Evolutionary conservation across 1,140 invertebrate genomes (phyloP), one percentile per base, ranked within the genome.

Genomic region (Euglossa dilemma): DNA sequence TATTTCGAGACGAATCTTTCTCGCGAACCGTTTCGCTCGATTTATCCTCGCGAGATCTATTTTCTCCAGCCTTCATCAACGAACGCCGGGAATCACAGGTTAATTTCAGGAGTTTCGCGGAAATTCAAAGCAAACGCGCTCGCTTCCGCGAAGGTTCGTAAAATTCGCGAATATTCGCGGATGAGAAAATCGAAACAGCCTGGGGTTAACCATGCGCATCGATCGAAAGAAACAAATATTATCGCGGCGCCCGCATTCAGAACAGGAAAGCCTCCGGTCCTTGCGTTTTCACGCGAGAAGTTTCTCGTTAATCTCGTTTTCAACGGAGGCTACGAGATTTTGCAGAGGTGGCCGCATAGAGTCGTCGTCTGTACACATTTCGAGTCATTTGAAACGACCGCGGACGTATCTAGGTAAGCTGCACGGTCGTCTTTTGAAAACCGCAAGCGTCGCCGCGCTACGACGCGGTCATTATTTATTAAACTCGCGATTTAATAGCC

Each of bases 291-390:
- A 50, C 23, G 20, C 23, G 75, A 73, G 52, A 74, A 83, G 50
- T 74, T 61, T 74, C 43, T 28, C 23, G 59, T 80, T 72, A 54
- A 72, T 84, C 67, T 78, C 59, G 73, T 83, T 78, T n/a, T 64
- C 23, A 45, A 14, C 61, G 56, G 28, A 61, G 70, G 50, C 75
- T 64, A 66, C 74, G 47, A 63, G 76, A 59, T 74, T 86, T 78
- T 70, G 56, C 45, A 4, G 50, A 43, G 56, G 56, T 61, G n/a
- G 52, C 45, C 28, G 54, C 47, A 64, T 47, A 70, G 20, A 73
- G 28, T 45, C 47, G 52, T 25, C 47, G 56, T 11, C 43, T 20
- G 59, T 36, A 20, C 57, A 47, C 61, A 71, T 45, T 36, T 73
- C 71, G 45, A 80, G 23, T 79, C 79, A 74, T 75, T 80, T 80